Evolutionary conservation across 2,113 vertebrate species (phyloP).

Genomic region (Grantiella picta): DNA sequence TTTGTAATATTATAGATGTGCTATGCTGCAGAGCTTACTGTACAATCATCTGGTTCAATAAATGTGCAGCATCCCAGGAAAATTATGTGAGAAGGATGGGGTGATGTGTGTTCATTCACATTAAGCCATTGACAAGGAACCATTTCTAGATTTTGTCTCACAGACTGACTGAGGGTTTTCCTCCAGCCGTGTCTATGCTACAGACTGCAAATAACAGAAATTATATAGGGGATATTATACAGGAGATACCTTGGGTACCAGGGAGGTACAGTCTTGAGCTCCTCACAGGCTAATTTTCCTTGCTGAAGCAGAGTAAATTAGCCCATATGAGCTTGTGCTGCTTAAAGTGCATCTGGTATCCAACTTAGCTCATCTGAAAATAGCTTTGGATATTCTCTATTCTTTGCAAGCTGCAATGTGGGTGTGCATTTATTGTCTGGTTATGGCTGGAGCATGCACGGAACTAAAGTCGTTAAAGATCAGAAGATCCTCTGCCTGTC

Average conservation of each 20-base stretch:
- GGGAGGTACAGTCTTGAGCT: neutral
- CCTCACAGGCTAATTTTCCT: neutral
- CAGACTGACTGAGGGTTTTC: neutral
- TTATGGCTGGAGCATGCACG: neutral
- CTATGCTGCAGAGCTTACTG: neutral
- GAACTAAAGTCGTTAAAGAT: neutral
- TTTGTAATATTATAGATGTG: neutral
- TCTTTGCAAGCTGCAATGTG: neutral
- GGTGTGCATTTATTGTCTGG: neutral
- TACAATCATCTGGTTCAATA: neutral
- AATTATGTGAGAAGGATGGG: neutral
- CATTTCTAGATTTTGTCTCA: neutral
- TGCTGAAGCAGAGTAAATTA: constrained; percentile 2
- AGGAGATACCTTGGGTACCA: neutral
- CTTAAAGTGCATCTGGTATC: neutral
- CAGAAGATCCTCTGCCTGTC: neutral
- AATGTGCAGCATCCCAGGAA: neutral
- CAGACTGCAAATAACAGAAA: neutral
- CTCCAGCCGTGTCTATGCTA: neutral
- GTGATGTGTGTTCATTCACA: neutral
- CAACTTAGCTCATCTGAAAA: neutral
- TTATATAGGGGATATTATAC: neutral
- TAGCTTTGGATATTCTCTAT: neutral
- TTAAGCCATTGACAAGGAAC: neutral
- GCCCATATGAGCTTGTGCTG: neutral